Evolutionary conservation across 2,113 vertebrate genomes (phyloP).

Genomic region (human): GRCh38 chr1:77415501-77416000

Average conservation of each 20-base stretch:
- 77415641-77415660: not conserved
- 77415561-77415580: not conserved
- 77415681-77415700: not conserved
- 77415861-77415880: not conserved
- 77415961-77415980: too few species aligned
- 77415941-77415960: not conserved
- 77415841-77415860: not conserved
- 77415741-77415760: not conserved
- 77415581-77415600: not conserved
- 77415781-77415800: not conserved
- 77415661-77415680: not conserved
- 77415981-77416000: not conserved
- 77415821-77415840: not conserved
- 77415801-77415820: not conserved
- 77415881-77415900: not conserved
- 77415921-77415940: not conserved
- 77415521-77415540: not conserved
- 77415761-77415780: not conserved
- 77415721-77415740: not conserved
- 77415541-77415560: not conserved
- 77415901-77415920: conserved; percentile 29
- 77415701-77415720: not conserved
- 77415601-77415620: not conserved
- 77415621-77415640: not conserved
- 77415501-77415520: not conserved